A percentile compares a stretch with the other conserved stretches of the same genome.
phyloP scores from a whole-genome alignment of 2,797 vertebrate genomes.

The Cuculus canorus region DNA sequence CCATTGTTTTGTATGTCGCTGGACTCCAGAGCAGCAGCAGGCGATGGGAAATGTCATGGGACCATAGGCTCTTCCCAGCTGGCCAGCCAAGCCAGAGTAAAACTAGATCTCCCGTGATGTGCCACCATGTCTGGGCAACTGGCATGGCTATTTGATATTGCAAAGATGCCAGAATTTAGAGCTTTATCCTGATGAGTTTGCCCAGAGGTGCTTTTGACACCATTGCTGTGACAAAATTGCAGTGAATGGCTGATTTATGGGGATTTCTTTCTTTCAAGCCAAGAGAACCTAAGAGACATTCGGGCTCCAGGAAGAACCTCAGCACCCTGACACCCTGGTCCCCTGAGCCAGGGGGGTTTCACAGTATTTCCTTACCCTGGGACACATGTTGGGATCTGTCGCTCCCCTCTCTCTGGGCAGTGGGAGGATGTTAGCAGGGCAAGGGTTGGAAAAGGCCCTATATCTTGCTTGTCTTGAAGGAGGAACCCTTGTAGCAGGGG shows the following conservation, averaged over 20 bases:
- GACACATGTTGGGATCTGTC: background rate
- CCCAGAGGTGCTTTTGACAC: background rate
- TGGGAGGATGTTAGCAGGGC: rapidly evolving
- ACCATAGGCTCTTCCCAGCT: background rate
- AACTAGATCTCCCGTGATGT: background rate
- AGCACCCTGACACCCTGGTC: rapidly evolving
- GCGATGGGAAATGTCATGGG: background rate
- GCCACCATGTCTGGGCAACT: background rate
- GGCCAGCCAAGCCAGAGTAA: background rate
- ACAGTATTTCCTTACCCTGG: background rate
- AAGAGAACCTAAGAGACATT: background rate
- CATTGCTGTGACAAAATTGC: background rate
- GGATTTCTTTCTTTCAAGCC: background rate
- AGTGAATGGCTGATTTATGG: background rate
- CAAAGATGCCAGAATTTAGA: background rate
- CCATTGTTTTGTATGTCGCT: background rate
- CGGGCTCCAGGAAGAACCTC: background rate
- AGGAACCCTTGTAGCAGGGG: background rate
- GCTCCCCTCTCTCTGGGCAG: background rate
- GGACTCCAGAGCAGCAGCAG: background rate
- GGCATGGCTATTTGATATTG: background rate
- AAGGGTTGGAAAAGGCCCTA: background rate
- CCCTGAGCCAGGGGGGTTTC: background rate
- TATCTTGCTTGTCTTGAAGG: background rate
- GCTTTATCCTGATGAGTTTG: background rate